These are phyloP conservation scores for Fratercula arctica DNA, from an alignment of 2,797 vertebrate species.

Conservation along the genomic window DNA sequence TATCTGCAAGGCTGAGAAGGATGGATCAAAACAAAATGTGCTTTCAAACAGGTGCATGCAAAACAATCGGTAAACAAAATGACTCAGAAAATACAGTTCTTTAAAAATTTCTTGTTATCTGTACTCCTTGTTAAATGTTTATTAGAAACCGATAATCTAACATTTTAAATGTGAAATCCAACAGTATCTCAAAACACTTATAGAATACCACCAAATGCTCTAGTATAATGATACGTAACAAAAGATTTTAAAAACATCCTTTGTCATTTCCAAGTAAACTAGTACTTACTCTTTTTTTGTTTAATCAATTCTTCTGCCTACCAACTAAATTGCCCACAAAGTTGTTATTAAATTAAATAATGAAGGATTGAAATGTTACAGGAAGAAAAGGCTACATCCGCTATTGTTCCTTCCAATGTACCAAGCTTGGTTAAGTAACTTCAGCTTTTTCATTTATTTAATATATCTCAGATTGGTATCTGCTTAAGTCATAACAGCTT, in stretches of 20 bases:
- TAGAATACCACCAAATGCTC: neutral
- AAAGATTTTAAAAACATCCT: neutral
- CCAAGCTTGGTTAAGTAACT: neutral
- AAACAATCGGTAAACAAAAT: neutral
- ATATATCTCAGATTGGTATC: constrained; percentile 9
- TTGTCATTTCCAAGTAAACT: neutral
- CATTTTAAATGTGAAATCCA: neutral
- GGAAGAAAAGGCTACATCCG: neutral
- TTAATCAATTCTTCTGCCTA: neutral
- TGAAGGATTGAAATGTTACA: neutral
- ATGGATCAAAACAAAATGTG: constrained; percentile 20
- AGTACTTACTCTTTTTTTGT: neutral
- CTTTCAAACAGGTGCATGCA: neutral
- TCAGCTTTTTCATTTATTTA: constrained; percentile 32
- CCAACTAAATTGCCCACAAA: neutral
- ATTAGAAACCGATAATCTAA: neutral
- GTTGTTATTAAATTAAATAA: neutral
- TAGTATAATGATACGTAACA: neutral
- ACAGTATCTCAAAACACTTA: neutral
- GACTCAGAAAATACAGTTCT: neutral
- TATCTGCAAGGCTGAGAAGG: neutral
- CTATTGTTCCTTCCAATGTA: neutral
- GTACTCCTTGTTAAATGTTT: neutral
- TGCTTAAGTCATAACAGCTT: constrained; percentile 29
- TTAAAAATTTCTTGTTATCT: neutral